Evolutionary conservation across 30 jellyfish, hydroid and myxozoan genomes (phyloP).

Genomic region (Aurelia sp.): DNA sequence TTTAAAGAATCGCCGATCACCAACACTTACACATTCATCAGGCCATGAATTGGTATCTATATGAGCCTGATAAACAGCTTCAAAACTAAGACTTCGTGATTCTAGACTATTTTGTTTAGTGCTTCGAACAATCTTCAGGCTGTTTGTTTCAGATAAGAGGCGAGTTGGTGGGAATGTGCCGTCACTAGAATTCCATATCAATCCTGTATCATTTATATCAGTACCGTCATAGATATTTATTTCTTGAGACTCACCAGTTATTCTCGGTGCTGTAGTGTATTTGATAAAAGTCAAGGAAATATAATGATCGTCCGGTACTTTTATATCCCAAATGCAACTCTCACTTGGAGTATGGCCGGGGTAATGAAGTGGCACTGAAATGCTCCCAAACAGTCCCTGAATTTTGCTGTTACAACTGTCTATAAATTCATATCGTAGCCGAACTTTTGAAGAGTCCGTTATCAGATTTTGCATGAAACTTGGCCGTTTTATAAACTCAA

Average conservation of each 20-base stretch:
- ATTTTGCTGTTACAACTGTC: conserved; percentile 73
- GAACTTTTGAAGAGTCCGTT: conserved; percentile 38
- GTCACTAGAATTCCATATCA: conserved; percentile 46
- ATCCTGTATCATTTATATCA: background rate
- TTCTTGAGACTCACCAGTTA: conserved; percentile 35
- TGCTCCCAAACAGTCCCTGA: conserved; percentile 72
- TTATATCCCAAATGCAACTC: conserved; percentile 78
- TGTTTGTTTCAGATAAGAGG: conserved; percentile 16
- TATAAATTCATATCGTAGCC: conserved; percentile 50
- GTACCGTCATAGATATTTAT: conserved; percentile 30
- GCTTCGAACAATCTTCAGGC: conserved; percentile 37
- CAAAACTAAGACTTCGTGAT: conserved; percentile 35
- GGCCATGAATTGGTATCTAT: background rate
- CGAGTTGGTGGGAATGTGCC: conserved; percentile 45
- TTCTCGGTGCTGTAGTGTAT: conserved; percentile 25
- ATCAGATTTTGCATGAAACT: conserved; percentile 16
- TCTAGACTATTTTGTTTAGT: background rate
- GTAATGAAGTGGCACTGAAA: conserved; percentile 37
- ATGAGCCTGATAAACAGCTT: conserved; percentile 74
- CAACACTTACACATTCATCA: conserved; percentile 66
- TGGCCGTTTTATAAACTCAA: conserved; percentile 75
- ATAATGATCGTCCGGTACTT: conserved; percentile 66
- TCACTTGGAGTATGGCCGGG: conserved; percentile 8
- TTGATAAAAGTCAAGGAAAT: conserved; percentile 51
- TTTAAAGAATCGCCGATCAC: conserved; percentile 50